A percentile compares a stretch with the other conserved stretches of the same genome.
Evolutionary conservation across 1,140 invertebrate species (phyloP).

Genomic region (Tetramorium parvispinum): DNA sequence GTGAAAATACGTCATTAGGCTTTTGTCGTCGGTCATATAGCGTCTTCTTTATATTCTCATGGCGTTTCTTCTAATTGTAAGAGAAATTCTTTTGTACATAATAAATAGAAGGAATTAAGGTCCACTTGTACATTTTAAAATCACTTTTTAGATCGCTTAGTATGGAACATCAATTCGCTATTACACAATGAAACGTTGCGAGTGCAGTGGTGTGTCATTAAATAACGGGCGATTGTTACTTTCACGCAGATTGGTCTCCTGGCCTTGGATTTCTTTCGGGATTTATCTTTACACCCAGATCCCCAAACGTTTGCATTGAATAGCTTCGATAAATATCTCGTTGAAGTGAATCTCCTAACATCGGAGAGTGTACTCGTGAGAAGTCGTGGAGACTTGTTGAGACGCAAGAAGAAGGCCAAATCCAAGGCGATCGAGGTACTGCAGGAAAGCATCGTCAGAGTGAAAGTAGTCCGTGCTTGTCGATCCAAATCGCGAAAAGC

Average conservation of each 20-base stretch:
- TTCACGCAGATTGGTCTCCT: constrained; percentile 3
- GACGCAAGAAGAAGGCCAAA: constrained; percentile 61
- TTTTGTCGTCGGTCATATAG: background rate
- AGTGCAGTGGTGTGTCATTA: background rate
- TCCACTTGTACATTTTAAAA: constrained; percentile 16
- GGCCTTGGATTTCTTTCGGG: constrained; percentile 39
- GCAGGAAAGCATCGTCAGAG: constrained; percentile 75
- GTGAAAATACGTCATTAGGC: constrained; percentile 74
- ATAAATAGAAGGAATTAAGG: background rate
- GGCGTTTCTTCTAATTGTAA: too few relatives aligned
- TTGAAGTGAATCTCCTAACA: background rate
- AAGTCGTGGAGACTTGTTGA: constrained; percentile 19
- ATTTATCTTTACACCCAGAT: constrained; percentile 35
- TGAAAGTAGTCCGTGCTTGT: constrained; percentile 74
- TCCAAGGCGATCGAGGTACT: constrained; percentile 65
- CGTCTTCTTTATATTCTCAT: background rate
- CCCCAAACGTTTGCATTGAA: constrained; percentile 44
- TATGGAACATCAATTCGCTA: background rate
- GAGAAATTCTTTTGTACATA: constrained; percentile 30
- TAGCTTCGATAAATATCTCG: constrained; percentile 26
- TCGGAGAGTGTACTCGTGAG: background rate
- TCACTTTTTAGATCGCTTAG: background rate
- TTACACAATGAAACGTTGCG: constrained; percentile 22
- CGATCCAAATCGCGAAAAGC: constrained; percentile 67
- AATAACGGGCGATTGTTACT: constrained; percentile 31